Conservation (phyloP, 1,140 invertebrate species). For the Caerostris extrusa region DNA sequence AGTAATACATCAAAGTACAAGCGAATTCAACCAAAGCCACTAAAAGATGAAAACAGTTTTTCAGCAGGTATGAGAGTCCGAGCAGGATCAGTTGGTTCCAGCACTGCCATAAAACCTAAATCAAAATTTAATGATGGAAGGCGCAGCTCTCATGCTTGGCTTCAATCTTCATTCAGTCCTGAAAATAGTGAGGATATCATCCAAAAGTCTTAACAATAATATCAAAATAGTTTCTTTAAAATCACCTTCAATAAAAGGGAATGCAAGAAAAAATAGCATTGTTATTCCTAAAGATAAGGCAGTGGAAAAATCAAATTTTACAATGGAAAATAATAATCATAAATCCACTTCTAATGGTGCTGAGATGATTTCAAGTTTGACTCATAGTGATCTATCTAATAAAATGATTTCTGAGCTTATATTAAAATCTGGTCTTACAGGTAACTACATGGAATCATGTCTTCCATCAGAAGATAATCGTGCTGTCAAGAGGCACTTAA, state of each 20-base stretch:
- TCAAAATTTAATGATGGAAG: constrained; percentile 58
- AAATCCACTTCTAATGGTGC: neutral
- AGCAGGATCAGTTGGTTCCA: constrained; percentile 80
- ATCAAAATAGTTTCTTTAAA: constrained; percentile 44
- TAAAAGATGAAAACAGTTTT: constrained; percentile 80
- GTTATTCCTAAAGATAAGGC: constrained; percentile 43
- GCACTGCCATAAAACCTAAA: constrained; percentile 47
- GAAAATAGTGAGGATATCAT: constrained; percentile 45
- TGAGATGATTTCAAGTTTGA: constrained; percentile 5
- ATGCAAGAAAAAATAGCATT: constrained; percentile 52
- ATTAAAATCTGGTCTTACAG: constrained; percentile 15
- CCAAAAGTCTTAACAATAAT: constrained; percentile 61
- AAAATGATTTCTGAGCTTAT: constrained; percentile 49
- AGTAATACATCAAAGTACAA: constrained; percentile 81
- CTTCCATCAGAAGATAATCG: constrained; percentile 57
- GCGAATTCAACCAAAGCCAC: constrained; percentile 82
- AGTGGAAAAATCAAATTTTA: neutral
- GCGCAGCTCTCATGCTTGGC: constrained; percentile 68
- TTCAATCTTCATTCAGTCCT: constrained; percentile 47
- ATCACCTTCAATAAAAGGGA: constrained; percentile 33
- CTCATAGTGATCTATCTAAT: neutral
- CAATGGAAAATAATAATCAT: neutral
- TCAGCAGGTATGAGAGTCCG: constrained; percentile 85
- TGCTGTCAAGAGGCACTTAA: constrained; percentile 62
- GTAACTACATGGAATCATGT: constrained; percentile 25